Conservation (phyloP, 2,888 invertebrate genomes). For the Sicus ferrugineus region DNA sequence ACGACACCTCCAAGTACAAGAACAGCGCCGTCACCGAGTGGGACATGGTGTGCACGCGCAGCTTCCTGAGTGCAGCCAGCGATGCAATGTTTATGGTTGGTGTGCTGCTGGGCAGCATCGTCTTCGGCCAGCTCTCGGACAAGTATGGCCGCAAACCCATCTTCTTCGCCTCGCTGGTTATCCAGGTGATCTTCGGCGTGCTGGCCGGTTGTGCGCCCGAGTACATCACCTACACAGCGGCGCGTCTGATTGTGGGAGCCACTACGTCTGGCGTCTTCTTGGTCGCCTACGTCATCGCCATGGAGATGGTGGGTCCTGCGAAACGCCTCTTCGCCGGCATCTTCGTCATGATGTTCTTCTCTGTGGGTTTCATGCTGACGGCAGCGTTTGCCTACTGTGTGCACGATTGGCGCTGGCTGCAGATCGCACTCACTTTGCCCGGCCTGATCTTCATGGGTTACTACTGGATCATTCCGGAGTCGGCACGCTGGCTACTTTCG, state of each 20-base stretch:
- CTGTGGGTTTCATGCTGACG: slow-evolving; percentile 74
- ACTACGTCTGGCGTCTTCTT: slow-evolving; percentile 80
- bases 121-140: slow-evolving; percentile 77
- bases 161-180: slow-evolving; percentile 75
- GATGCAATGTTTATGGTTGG: slow-evolving; percentile 75
- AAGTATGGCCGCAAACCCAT: slow-evolving; percentile 76
- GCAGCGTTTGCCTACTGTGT: slow-evolving; percentile 74
- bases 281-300: slow-evolving; percentile 80
- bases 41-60: slow-evolving; percentile 73
- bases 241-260: slow-evolving; percentile 74
- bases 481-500: slow-evolving; percentile 75
- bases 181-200: slow-evolving; percentile 74
- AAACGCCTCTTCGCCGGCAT: slow-evolving; percentile 76
- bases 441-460: slow-evolving; percentile 74
- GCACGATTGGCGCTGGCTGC: slow-evolving; percentile 74
- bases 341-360: slow-evolving; percentile 78
- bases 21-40: slow-evolving; percentile 75
- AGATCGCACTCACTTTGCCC: slow-evolving; percentile 75
- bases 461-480: slow-evolving; percentile 81
- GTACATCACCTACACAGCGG: slow-evolving; percentile 72
- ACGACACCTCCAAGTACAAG: slow-evolving; percentile 69
- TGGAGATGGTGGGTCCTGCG: slow-evolving; percentile 77
- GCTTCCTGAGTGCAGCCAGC: slow-evolving; percentile 71
- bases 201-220: slow-evolving; percentile 74
- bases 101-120: slow-evolving; percentile 75